Base-by-base conservation (phyloP, 2,113 vertebrate genomes). In the Morone chrysops region DNA sequence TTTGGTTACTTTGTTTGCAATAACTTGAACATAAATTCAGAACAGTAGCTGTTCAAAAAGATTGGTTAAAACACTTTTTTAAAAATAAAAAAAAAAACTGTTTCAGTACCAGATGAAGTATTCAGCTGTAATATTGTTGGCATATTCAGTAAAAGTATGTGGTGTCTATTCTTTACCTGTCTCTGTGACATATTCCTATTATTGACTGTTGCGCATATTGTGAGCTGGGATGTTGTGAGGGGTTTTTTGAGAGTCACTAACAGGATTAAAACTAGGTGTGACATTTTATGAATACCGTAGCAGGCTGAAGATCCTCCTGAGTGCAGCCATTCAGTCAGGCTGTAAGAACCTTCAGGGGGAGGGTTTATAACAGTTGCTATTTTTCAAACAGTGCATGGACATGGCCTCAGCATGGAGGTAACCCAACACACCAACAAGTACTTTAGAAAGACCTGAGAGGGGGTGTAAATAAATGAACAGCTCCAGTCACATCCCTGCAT, bases 191-290 rank as follows among this genome's bases (percentile, higher is more conserved):
- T 60, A 25, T 61, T 72, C 48, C 57, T 5, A 62, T 54, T 65
- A 70, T 77, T 51, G 68, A 53, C 61, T 53, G 68, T 68, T 59
- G 36, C 22, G 41, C 43, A 53, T 62, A 69, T 61, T 76, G 70
- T 75, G 43, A 83, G 77, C 41, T 71, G 47, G 59, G 63, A 83
- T 80, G 85, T 80, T 71, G 75, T 74, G 79, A 79, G 74, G 36
- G 22, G 48, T 63, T 78, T 87, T 84, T 61, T 59, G 62, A 80
- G 82, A 70, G 66, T 84, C 69, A 70, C 84, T 80, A 85, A 88
- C 74, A 45, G 78, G 90, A 84, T 91, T 83, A 85, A 84, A 85
- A 85, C 57, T 71, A 47, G 6, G 76, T 84, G 75, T 90, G 83
- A 85, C 71, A 83, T 83, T 83, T 88, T 81, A 56, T 86, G 79